Base-by-base conservation (phyloP, 92 coral and sea anemone species). In the Micromussa lordhowensis region DNA sequence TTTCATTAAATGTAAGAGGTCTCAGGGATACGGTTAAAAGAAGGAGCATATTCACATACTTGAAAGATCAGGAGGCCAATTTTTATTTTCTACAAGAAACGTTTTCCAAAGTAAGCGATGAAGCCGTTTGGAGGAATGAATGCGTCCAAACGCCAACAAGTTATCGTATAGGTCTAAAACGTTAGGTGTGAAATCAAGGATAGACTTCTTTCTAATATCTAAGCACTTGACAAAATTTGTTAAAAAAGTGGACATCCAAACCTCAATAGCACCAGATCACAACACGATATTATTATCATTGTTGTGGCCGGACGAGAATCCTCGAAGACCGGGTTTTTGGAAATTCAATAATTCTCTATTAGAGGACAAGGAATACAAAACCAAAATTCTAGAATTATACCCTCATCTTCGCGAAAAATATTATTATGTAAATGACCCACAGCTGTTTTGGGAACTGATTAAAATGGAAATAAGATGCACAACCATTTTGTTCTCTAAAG, bases 231-330 rank as follows among this genome's bases (percentile, higher is more conserved):
- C 44, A 18, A 30, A 80, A 58, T 80, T 57, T 58, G 71, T 80
- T 17, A 30, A 18, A 80, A 80, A 80, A 58, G 83, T 58, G 19
- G 70, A 80, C 49, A 55, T 57, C 58, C 49, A 80, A 30, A 32
- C 71, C 11, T 80, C 83, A 28, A 80, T 80, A 4, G 72, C 51
- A 10, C 83, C 83, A 10, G 53, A 79, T 48, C 83, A 55, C 83
- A 59, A 35, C 4, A 22, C 34, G 22, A 59, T 81, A 17, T 34
- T 15, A 3, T 32, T 81, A 17, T 54, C 3, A 54, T 14, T 54
- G 19, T 54, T 3, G 17, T 54, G 58, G 58, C 58, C 19, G 19
- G 1, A 58, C n/a, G 6, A 59, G n/a, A 17, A 59, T 8, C 66
- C 66, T 59, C 26, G 66, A 17, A 26, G 66, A 15, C 66, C n/a